Evolutionary conservation across 2,113 vertebrate species (phyloP).

Genomic region (Petaurus breviceps): DNA sequence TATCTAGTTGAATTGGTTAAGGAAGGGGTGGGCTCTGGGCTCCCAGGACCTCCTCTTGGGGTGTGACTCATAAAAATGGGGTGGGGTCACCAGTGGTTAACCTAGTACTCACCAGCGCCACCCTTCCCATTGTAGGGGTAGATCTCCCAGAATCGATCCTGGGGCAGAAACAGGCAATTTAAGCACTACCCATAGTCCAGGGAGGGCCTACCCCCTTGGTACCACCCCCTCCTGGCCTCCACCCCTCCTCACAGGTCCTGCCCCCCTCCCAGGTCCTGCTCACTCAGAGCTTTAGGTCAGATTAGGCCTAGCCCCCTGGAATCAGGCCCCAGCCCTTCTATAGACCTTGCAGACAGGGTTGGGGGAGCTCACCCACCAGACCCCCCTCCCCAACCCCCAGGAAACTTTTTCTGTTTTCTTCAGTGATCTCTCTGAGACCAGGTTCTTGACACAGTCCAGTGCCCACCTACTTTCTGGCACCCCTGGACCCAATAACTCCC

Average conservation of each 20-base stretch:
- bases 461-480: neutral
- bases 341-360: neutral
- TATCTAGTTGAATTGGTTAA: neutral
- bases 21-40: neutral
- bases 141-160: slow-evolving; percentile 78
- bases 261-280: neutral
- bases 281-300: neutral
- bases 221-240: neutral
- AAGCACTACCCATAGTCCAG: neutral
- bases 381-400: neutral
- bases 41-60: neutral
- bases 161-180: neutral
- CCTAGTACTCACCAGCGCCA: slow-evolving; percentile 73
- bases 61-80: accelerated
- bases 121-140: slow-evolving; percentile 81
- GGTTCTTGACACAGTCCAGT: neutral
- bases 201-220: neutral
- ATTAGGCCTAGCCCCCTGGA: neutral
- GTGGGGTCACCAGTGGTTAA: neutral
- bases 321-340: neutral
- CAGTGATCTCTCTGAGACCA: neutral
- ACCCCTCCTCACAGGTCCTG: neutral
- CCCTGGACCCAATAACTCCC: neutral
- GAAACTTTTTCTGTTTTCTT: neutral
- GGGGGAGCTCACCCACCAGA: neutral